Base-by-base conservation (phyloP, 2,888 invertebrate species). In the Campaea margaritaria region DNA sequence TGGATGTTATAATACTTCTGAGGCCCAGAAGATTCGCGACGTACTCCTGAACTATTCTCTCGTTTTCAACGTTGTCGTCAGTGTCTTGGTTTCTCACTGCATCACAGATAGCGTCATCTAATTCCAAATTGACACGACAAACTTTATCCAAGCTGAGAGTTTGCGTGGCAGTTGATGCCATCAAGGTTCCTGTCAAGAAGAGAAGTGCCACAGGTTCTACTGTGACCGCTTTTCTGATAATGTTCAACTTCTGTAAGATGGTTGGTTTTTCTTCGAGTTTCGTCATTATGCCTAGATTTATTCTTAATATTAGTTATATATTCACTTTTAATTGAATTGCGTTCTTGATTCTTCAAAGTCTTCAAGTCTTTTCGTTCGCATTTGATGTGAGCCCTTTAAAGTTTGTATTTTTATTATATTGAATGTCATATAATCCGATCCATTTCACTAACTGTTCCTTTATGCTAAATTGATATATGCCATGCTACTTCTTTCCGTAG, bases 1-100 rank as follows among this genome's bases (percentile, higher is more conserved):
- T 91, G 69, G 95, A 95, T 78, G 96, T 96, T 14, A 96, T 85
- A 54, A 95, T 93, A 1, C 96, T 95, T 78, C 95, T 95, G 95
- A 96, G 96, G 14, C 95, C 94, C 47, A 94, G 94, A 94, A 96
- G 95, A 1, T 93, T 93, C 0, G 96, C 95, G 0, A 94, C 94
- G 68, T 95, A 82, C 68, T 93, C 93, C 75, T 95, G 95, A 0
- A 95, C 94, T 16, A 89, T 83, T 66, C 84, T 84, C 70, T 92
- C 92, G 70, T 91, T 85, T 9, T 85, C 82, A 43, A 62, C 69
- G 48, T 76, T 76, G 9, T 93, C 93, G 3, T 95, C 95, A 65
- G 94, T 92, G 60, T 96, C 88, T 5, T 91, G 89, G 0, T 94
- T 43, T 36, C 60, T 93, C 11, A 96, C 79, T 0, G 96, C 95